Percentiles rank a stretch among this genome's conserved stretches.
Evolutionary conservation across 2,888 invertebrate genomes (phyloP).

Genomic region (Nasonia oneida): DNA sequence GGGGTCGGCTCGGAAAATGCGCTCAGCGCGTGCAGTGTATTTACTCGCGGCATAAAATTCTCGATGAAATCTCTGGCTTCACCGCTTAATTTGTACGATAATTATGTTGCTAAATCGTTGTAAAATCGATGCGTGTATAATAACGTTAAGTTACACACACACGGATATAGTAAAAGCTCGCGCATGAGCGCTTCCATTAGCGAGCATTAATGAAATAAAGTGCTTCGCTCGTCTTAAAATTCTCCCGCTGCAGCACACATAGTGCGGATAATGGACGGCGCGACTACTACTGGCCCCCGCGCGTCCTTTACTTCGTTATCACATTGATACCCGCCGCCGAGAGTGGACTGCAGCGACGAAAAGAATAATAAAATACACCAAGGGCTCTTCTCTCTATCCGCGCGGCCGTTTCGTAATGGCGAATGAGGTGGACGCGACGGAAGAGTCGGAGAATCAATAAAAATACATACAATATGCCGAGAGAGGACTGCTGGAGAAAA

Average conservation of each 20-base stretch:
- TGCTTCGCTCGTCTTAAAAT: not conserved
- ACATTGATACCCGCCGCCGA: not conserved
- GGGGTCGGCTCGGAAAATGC: too few relatives aligned
- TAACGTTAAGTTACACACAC: too few relatives aligned
- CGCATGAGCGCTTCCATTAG: conserved; percentile 34
- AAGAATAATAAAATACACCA: conserved; percentile 29
- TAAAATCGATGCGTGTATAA: too few relatives aligned
- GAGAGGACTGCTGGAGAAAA: conserved; percentile 12
- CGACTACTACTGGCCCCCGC: too few relatives aligned
- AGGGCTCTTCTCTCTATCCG: not conserved
- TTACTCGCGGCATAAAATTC: too few relatives aligned
- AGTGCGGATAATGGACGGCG: too few relatives aligned
- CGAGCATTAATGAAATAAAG: conserved; percentile 32
- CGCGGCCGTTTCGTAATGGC: not conserved
- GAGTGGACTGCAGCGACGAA: not conserved
- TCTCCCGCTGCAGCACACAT: not conserved
- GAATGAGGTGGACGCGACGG: conserved; percentile 25
- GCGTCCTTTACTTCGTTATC: not conserved
- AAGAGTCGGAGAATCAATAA: conserved; percentile 35
- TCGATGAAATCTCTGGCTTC: too few relatives aligned
- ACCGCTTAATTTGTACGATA: too few relatives aligned
- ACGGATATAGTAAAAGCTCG: too few relatives aligned
- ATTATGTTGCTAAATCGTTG: too few relatives aligned
- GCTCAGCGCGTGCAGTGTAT: too few relatives aligned
- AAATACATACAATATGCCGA: conserved; percentile 45